Conservation (phyloP, 2,113 vertebrate genomes). For the Ptilonorhynchus violaceus region DNA sequence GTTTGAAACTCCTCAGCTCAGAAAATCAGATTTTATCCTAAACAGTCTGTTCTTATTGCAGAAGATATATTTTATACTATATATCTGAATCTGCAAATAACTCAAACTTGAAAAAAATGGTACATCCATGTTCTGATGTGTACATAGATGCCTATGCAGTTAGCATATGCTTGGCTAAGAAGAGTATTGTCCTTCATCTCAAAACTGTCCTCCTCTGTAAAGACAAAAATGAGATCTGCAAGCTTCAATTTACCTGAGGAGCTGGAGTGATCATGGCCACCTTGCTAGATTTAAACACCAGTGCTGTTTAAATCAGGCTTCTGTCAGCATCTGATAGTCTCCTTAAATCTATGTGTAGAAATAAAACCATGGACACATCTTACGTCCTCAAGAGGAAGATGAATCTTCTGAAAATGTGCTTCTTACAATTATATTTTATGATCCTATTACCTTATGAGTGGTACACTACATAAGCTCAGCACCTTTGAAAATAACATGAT, state of each 20-base stretch:
- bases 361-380: slow-evolving; percentile 31
- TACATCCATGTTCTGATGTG: neutral
- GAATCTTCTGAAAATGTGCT: slow-evolving; percentile 42
- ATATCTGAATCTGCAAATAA: neutral
- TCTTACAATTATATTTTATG: slow-evolving; percentile 59
- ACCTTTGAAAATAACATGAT: slow-evolving; percentile 32
- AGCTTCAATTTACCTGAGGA: neutral
- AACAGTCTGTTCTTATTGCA: neutral
- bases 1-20: neutral
- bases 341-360: slow-evolving; percentile 20
- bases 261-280: slow-evolving; percentile 4
- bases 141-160: neutral
- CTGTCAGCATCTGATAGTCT: slow-evolving; percentile 34
- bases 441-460: slow-evolving; percentile 51
- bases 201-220: neutral
- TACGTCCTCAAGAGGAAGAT: slow-evolving; percentile 1
- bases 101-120: neutral
- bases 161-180: neutral
- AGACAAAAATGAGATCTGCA: neutral
- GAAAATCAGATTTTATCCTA: neutral
- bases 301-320: slow-evolving; percentile 37
- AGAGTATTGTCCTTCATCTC: neutral
- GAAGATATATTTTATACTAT: neutral
- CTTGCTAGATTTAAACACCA: slow-evolving; percentile 9
- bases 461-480: slow-evolving; percentile 31